Base-by-base conservation (phyloP, 2,888 invertebrate genomes). In the Thera obeliscata region DNA sequence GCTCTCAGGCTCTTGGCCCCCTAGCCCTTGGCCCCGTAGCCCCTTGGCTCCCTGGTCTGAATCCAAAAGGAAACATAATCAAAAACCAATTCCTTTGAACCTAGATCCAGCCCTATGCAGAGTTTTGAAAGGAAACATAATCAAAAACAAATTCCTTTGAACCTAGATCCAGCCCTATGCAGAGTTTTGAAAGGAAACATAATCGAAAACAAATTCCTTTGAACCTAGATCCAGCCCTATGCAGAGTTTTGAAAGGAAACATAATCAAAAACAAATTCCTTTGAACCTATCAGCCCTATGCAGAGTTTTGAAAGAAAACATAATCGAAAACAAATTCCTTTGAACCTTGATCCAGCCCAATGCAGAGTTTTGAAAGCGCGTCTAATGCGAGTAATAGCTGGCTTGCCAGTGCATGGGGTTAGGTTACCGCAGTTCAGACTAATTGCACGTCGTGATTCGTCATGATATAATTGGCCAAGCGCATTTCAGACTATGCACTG, bases 41-140 rank as follows among this genome's bases (percentile, higher is more conserved):
- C 22, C 22, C 22, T 22, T 22, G 0, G 22, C 22, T n/a, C n/a
- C n/a, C n/a, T n/a, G n/a, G n/a, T n/a, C 22, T 22, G 22, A 22
- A 22, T 22, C 22, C 22, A 22, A 22, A 22, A 22, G 22, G 22
- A 22, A 22, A 22, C 22, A 22, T 22, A 22, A 22, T 22, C 22
- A 22, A 22, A 22, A n/a, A n/a, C 33, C 11, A 43, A 2, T 43
- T 33, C 48, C 6, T n/a, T 48, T n/a, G 4, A 1, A 1, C 36
- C 67, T 64, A n/a, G 50, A 59, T 66, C 33, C 58, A 11, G 12
- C 58, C 58, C 67, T 69, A 66, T 63, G 59, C 36, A 46, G 61
- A 62, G 52, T 68, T 64, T 70, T 50, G 74, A 74, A 74, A 72
- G 74, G n/a, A n/a, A n/a, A n/a, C n/a, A n/a, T n/a, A n/a, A n/a